Evolutionary conservation across 2,888 invertebrate genomes (phyloP).

Genomic region (Stenichneumon culpator): DNA sequence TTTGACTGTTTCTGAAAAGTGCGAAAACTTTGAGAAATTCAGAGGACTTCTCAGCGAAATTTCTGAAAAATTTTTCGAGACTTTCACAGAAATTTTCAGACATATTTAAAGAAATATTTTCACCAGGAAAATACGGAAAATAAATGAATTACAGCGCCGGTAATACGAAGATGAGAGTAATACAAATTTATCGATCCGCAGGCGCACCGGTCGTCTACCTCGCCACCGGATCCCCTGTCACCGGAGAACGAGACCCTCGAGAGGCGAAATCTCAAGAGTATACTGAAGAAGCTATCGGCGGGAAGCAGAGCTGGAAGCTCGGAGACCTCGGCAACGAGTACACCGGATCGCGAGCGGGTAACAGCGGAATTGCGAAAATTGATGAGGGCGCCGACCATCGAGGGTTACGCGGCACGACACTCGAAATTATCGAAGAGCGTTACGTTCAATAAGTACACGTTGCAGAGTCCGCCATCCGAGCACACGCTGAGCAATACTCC

Average conservation of each 20-base stretch:
- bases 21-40: too few species aligned
- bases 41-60: too few species aligned
- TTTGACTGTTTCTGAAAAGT: too few species aligned
- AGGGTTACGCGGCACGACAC: constrained; percentile 95
- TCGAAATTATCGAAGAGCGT: constrained; percentile 96
- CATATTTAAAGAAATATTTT: not conserved
- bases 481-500: constrained; percentile 73
- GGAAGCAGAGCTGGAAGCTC: constrained; percentile 86
- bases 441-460: constrained; percentile 94
- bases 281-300: constrained; percentile 93
- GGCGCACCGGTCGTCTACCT: constrained; percentile 65
- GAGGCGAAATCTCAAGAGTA: constrained; percentile 93
- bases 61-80: too few species aligned
- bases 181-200: constrained; percentile 42
- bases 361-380: constrained; percentile 89
- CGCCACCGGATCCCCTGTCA: constrained; percentile 79
- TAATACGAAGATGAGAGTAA: not conserved
- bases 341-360: constrained; percentile 81
- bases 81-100: not conserved
- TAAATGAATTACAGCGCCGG: not conserved
- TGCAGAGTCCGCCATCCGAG: constrained; percentile 91
- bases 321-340: constrained; percentile 80
- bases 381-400: constrained; percentile 93
- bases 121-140: not conserved
- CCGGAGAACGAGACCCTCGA: constrained; percentile 94